These are phyloP conservation scores for Sebastes fasciatus DNA, from an alignment of 2,113 vertebrate species.

Conservation along the genomic window DNA sequence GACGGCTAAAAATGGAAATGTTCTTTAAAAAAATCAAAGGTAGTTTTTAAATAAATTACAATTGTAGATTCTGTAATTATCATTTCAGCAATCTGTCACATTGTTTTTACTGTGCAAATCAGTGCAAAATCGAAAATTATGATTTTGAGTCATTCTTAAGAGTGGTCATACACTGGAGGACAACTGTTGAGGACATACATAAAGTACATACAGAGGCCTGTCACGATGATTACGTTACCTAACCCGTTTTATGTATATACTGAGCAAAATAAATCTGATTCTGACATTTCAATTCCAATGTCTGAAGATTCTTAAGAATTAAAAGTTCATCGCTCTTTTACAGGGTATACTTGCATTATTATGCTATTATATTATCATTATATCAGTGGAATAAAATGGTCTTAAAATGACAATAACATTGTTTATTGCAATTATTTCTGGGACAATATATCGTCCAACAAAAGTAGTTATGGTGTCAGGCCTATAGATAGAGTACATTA, in stretches of 20 bases:
- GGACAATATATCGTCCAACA: not conserved
- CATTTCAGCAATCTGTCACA: not conserved
- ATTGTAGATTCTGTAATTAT: not conserved
- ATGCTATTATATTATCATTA: not conserved
- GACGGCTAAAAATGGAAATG: not conserved
- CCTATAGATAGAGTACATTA: not conserved
- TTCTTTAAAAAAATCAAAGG: constrained; percentile 4
- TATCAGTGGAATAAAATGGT: not conserved
- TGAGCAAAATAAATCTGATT: too few relatives aligned
- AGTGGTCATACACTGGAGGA: constrained; percentile 46
- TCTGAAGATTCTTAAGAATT: not conserved
- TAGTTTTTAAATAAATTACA: not conserved
- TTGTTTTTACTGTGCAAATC: constrained; percentile 11
- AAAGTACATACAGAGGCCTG: not conserved
- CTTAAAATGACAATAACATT: not conserved
- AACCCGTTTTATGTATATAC: too few relatives aligned
- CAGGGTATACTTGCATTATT: not conserved
- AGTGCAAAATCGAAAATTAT: not conserved
- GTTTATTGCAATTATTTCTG: not conserved
- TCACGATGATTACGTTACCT: not conserved
- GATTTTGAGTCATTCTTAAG: constrained; percentile 26
- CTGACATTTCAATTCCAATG: not conserved
- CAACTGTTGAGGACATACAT: constrained; percentile 40
- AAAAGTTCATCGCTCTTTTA: not conserved
- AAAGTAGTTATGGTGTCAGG: not conserved